phyloP scores from a whole-genome alignment of 2,113 vertebrate genomes.

The Poicephalus meyeri region DNA sequence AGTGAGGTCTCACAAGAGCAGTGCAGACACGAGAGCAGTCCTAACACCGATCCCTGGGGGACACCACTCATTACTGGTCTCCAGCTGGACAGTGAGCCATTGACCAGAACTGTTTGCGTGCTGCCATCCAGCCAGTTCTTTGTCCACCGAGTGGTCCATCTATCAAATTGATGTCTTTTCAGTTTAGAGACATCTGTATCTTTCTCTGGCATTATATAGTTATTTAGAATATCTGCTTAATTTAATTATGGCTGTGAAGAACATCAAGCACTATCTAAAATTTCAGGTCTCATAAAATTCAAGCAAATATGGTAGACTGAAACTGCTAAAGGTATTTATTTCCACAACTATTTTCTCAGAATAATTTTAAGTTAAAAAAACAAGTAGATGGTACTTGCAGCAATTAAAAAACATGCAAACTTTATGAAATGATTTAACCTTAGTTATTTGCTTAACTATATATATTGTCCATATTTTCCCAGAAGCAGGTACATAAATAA shows the following conservation, averaged over 20 bases:
- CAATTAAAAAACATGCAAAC: background rate
- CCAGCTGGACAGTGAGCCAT: too few species aligned
- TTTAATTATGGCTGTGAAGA: background rate
- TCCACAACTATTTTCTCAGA: background rate
- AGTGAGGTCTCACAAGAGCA: too few species aligned
- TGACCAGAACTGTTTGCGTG: background rate
- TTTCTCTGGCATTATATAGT: background rate
- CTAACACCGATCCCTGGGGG: too few species aligned
- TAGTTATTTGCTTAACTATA: background rate
- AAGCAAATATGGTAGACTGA: background rate
- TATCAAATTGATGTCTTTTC: background rate
- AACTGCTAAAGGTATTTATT: background rate
- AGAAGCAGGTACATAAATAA: background rate
- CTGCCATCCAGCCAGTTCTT: background rate
- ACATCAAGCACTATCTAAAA: background rate
- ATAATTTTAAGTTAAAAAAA: background rate
- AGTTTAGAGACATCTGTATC: background rate
- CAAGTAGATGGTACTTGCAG: background rate
- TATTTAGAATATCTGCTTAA: background rate
- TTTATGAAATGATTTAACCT: background rate
- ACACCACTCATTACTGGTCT: too few species aligned
- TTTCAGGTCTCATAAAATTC: background rate
- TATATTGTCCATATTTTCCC: background rate
- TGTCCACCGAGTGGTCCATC: background rate
- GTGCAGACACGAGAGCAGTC: too few species aligned